A percentile compares a stretch with the other conserved stretches of the same genome.
These are phyloP conservation scores for Glossosoma conforme DNA, from an alignment of 1,140 invertebrate species.

Conservation along the genomic window DNA sequence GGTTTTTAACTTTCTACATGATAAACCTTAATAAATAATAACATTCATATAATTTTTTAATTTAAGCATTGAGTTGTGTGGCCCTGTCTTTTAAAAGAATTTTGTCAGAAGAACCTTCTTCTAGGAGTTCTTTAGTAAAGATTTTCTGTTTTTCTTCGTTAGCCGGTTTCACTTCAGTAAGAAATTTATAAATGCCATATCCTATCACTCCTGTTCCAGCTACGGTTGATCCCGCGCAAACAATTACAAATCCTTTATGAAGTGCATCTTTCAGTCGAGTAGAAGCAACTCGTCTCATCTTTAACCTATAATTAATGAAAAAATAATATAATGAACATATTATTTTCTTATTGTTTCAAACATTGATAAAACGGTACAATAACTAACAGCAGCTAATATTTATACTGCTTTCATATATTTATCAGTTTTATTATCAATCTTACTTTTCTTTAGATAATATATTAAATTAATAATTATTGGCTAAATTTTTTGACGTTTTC, in stretches of 20 bases:
- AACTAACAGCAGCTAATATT: too few species aligned
- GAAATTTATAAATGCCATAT: constrained; percentile 15
- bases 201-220: constrained; percentile 2
- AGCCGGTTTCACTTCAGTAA: constrained; percentile 15
- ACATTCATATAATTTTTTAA: background rate
- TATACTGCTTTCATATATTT: too few species aligned
- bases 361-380: too few species aligned
- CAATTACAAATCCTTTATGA: constrained; percentile 21
- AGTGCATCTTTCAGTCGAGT: constrained; percentile 14
- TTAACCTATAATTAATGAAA: too few species aligned
- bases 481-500: too few species aligned
- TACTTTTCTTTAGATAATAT: too few species aligned
- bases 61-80: constrained; percentile 15
- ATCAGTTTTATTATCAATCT: too few species aligned
- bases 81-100: constrained; percentile 12
- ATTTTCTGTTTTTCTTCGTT: constrained; percentile 1
- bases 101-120: constrained; percentile 23
- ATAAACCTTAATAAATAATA: background rate
- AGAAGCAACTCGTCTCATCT: constrained; percentile 8
- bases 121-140: constrained; percentile 15
- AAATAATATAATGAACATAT: too few species aligned
- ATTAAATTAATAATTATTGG: too few species aligned
- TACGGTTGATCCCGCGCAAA: constrained; percentile 16
- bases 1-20: too few species aligned
- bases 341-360: too few species aligned